phyloP scores from a whole-genome alignment of 2,888 invertebrate genomes.

The Oegoconia quadripuncta region DNA sequence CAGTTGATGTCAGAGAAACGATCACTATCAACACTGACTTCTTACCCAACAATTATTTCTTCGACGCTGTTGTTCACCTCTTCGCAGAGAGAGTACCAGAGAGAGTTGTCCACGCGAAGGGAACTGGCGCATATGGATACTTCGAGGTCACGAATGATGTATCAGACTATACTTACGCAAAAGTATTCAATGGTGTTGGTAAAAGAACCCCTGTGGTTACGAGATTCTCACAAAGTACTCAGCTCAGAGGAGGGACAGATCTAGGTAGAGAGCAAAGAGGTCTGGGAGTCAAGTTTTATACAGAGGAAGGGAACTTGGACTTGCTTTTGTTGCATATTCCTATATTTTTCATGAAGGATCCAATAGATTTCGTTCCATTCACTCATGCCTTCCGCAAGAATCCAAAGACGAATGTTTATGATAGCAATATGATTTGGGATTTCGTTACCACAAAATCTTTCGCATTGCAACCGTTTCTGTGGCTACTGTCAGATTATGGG shows the following conservation, averaged over 20 bases:
- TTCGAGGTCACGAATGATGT: slow-evolving; percentile 92
- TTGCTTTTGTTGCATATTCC: slow-evolving; percentile 91
- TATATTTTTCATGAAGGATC: slow-evolving; percentile 92
- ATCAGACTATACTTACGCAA: slow-evolving; percentile 85
- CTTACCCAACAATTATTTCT: slow-evolving; percentile 28
- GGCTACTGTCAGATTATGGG: slow-evolving; percentile 91
- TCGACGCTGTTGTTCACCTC: slow-evolving; percentile 72
- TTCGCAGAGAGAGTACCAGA: slow-evolving; percentile 94
- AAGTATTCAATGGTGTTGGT: slow-evolving; percentile 84
- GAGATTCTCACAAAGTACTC: slow-evolving; percentile 88
- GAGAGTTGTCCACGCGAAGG: slow-evolving; percentile 95
- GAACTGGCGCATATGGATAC: slow-evolving; percentile 91
- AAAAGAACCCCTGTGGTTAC: slow-evolving; percentile 86
- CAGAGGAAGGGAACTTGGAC: slow-evolving; percentile 93
- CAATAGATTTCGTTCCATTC: slow-evolving; percentile 89
- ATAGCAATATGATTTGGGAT: slow-evolving; percentile 93
- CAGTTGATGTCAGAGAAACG: slow-evolving; percentile 84
- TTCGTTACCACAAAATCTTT: slow-evolving; percentile 90
- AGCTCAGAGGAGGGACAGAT: slow-evolving; percentile 91
- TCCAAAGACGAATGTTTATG: slow-evolving; percentile 89
- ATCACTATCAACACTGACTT: slow-evolving; percentile 85
- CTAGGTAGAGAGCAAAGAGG: slow-evolving; percentile 90
- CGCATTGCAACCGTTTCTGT: slow-evolving; percentile 85
- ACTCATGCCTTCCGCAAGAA: slow-evolving; percentile 95
- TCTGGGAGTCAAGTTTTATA: slow-evolving; percentile 93